A percentile compares a stretch with the other conserved stretches of the same genome.
These are phyloP conservation scores for Aepyceros melampus DNA, from an alignment of 2,113 vertebrate genomes.

Conservation along the genomic window DNA sequence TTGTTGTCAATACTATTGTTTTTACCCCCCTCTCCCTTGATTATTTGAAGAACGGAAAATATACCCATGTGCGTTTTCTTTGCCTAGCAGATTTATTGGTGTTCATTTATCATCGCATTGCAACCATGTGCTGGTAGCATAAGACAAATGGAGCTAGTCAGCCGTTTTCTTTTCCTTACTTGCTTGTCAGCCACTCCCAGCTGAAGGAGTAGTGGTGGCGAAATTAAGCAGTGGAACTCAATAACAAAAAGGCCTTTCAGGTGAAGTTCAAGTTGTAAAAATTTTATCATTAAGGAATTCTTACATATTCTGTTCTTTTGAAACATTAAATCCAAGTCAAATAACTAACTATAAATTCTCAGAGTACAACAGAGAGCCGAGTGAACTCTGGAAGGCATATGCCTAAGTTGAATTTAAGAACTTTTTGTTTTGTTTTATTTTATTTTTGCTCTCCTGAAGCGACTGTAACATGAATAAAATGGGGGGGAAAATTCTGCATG, in stretches of 20 bases:
- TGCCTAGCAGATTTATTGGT: constrained; percentile 50
- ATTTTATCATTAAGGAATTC: background rate
- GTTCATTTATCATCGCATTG: constrained; percentile 44
- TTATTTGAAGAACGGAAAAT: constrained; percentile 7
- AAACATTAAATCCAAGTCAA: constrained; percentile 27
- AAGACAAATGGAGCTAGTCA: constrained; percentile 64
- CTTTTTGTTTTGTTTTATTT: background rate
- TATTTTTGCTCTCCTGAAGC: background rate
- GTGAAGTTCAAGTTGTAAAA: constrained; percentile 3
- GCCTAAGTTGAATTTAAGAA: background rate
- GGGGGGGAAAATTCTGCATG: background rate
- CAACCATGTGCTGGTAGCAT: background rate
- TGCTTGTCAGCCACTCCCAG: constrained; percentile 50
- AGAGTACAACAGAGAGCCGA: background rate
- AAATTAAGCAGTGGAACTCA: background rate
- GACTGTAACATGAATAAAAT: background rate
- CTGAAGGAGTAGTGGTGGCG: background rate
- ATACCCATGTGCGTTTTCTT: background rate
- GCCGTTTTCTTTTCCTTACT: constrained; percentile 45
- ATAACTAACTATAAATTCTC: background rate
- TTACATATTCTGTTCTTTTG: background rate
- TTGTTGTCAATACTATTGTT: background rate
- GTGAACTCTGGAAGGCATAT: background rate
- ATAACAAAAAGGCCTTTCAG: background rate
- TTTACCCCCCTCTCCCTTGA: background rate